These are phyloP conservation scores for Bungarus multicinctus DNA, from an alignment of 2,113 vertebrate genomes.

Conservation along the genomic window DNA sequence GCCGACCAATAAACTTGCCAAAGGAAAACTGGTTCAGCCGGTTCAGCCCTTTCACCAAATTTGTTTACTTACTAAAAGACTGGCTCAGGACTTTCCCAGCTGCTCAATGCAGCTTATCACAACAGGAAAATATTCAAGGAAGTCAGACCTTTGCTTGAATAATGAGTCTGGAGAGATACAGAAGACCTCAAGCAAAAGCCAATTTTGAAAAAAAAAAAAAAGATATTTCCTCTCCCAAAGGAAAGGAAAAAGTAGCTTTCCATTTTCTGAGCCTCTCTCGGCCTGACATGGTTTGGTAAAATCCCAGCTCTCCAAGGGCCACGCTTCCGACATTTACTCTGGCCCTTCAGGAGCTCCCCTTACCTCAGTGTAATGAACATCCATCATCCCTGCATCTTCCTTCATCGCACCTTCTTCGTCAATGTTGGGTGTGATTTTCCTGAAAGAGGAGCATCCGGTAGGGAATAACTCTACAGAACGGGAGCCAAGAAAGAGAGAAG, in stretches of 20 bases:
- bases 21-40: not conserved
- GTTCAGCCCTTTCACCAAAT: not conserved
- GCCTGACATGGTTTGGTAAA: too few relatives aligned
- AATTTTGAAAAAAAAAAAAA: not conserved
- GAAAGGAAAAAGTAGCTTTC: not conserved
- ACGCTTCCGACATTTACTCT: not conserved
- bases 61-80: not conserved
- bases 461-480: conserved; percentile 81
- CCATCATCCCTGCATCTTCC: conserved; percentile 94
- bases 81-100: not conserved
- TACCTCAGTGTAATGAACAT: conserved; percentile 95
- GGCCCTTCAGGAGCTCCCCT: not conserved
- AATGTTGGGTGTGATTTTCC: conserved; percentile 89
- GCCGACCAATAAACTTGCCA: accelerated
- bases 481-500: conserved; percentile 14
- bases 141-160: not conserved
- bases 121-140: too few relatives aligned
- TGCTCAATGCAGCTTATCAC: not conserved
- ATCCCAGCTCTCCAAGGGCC: not conserved
- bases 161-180: not conserved
- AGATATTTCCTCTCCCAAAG: too few relatives aligned
- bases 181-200: not conserved
- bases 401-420: conserved; percentile 98
- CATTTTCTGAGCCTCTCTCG: not conserved
- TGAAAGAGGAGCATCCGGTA: conserved; percentile 87